phyloP scores from a whole-genome alignment of 1,140 invertebrate genomes.

The Platyscapa corneri region DNA sequence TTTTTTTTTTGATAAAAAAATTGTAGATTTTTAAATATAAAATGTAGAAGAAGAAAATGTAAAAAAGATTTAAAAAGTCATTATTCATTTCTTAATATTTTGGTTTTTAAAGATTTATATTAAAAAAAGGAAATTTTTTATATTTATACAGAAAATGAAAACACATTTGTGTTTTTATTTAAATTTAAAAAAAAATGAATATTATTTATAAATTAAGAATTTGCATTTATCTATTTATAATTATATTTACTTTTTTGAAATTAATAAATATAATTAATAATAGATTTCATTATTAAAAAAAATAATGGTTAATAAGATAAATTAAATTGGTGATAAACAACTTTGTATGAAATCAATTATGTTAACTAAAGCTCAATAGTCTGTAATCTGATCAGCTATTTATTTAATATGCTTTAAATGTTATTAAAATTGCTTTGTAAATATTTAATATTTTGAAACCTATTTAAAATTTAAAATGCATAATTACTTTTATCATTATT shows the following conservation, averaged over 20 bases:
- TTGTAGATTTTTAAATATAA: constrained; percentile 33
- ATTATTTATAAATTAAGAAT: background rate
- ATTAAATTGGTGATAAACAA: background rate
- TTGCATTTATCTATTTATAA: background rate
- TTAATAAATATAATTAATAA: background rate
- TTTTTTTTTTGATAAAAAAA: constrained; percentile 7
- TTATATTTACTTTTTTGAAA: background rate
- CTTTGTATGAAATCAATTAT: background rate
- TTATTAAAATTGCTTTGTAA: background rate
- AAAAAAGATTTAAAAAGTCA: constrained; percentile 61
- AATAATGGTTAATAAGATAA: background rate
- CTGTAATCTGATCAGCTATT: background rate
- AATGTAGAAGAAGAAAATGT: too few species aligned
- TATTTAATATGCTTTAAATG: background rate
- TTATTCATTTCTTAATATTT: constrained; percentile 12
- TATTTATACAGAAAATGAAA: too few species aligned
- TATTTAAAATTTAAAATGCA: too few species aligned
- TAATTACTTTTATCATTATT: too few species aligned
- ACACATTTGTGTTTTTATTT: too few species aligned
- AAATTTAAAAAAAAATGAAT: too few species aligned
- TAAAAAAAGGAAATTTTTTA: too few species aligned
- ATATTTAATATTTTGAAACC: background rate
- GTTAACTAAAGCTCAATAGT: too few species aligned
- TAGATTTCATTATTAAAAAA: background rate
- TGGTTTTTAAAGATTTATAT: constrained; percentile 27